These are phyloP conservation scores for Numenius phaeopus DNA, from an alignment of 2,797 vertebrate species.

Conservation along the genomic window DNA sequence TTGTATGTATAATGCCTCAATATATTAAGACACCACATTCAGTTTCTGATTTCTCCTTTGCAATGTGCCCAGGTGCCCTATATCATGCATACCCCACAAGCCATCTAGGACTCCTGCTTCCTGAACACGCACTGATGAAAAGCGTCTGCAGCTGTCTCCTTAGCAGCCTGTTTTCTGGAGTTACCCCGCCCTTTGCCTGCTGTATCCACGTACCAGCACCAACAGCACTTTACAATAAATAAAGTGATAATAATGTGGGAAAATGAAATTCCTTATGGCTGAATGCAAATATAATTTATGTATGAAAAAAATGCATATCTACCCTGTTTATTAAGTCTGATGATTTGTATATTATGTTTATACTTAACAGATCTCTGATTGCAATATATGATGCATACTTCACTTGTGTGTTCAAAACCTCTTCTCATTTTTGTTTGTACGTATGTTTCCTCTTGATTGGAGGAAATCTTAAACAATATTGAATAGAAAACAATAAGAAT, in stretches of 20 bases:
- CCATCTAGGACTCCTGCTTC: background rate
- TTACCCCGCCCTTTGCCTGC: background rate
- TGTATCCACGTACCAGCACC: background rate
- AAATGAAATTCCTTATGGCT: background rate
- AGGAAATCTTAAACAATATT: background rate
- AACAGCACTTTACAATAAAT: background rate
- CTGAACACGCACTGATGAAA: background rate
- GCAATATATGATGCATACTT: background rate
- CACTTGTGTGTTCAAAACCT: background rate
- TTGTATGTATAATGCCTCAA: background rate
- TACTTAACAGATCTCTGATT: background rate
- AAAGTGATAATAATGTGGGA: background rate
- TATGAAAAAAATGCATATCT: background rate
- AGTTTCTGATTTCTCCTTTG: background rate
- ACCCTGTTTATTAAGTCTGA: background rate
- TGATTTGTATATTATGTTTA: background rate
- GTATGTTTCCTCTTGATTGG: background rate
- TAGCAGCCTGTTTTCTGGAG: background rate
- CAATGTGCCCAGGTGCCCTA: background rate
- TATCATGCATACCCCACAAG: background rate
- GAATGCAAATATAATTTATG: background rate
- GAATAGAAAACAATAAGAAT: background rate
- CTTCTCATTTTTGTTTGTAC: background rate
- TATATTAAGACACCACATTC: background rate
- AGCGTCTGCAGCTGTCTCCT: background rate